Conservation (phyloP, 2,888 invertebrate species). For the Lepeophtheirus nordmannii region DNA sequence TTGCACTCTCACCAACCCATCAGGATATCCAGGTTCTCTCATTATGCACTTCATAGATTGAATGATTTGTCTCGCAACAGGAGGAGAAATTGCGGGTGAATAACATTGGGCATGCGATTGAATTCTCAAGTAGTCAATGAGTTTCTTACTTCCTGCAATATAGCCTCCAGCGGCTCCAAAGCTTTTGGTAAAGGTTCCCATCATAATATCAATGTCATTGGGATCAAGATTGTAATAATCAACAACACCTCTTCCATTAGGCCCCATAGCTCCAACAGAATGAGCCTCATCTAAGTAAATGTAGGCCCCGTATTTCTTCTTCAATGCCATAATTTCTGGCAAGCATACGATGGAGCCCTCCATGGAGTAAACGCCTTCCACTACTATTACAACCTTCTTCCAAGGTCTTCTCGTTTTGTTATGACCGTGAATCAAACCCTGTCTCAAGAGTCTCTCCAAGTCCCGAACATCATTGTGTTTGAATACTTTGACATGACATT, state of each 20-base stretch:
- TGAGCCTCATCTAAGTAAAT: conserved; percentile 38
- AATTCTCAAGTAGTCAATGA: conserved; percentile 21
- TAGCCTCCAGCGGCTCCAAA: conserved; percentile 95
- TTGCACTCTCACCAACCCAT: conserved; percentile 31
- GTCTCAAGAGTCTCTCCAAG: conserved; percentile 58
- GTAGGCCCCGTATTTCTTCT: conserved; percentile 37
- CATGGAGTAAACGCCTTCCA: conserved; percentile 38
- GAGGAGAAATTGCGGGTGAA: conserved; percentile 20
- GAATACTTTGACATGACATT: conserved; percentile 39
- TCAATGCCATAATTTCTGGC: conserved; percentile 34
- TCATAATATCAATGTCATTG: conserved; percentile 72
- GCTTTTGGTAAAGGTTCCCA: conserved; percentile 98
- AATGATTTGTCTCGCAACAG: conserved; percentile 22
- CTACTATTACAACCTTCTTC: conserved; percentile 35
- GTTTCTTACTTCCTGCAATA: conserved; percentile 66
- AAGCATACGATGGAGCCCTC: conserved; percentile 36
- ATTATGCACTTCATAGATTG: conserved; percentile 20
- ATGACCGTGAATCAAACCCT: conserved; percentile 60
- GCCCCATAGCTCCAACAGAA: conserved; percentile 40
- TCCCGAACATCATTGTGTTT: conserved; percentile 51
- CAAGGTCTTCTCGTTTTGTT: conserved; percentile 41
- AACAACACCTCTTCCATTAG: conserved; percentile 53
- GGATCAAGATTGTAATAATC: conserved; percentile 73
- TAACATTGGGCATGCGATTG: conserved; percentile 21
- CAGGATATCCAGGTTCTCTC: conserved; percentile 10